Conservation (phyloP, 2,113 vertebrate genomes). For the Cricetomys ansorgei region DNA sequence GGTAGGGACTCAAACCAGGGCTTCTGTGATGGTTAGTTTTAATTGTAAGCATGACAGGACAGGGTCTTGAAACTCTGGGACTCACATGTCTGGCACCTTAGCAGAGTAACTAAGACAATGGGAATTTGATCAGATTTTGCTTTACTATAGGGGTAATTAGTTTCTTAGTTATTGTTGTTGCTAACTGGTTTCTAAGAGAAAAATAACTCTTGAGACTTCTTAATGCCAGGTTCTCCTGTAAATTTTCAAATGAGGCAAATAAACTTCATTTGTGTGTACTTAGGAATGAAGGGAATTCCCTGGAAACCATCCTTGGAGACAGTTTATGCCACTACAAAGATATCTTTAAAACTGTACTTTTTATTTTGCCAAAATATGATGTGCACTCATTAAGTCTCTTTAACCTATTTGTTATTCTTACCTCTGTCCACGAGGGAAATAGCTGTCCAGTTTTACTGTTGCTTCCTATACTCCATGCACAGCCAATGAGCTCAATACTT, state of each 20-base stretch:
- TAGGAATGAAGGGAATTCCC: neutral
- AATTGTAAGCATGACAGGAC: neutral
- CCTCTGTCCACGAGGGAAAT: neutral
- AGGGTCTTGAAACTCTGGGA: neutral
- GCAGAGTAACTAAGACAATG: neutral
- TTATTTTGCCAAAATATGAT: constrained; percentile 24
- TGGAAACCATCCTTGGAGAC: neutral
- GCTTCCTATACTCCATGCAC: neutral
- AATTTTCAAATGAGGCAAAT: neutral
- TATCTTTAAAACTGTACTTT: neutral
- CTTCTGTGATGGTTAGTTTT: neutral
- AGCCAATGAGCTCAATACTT: neutral
- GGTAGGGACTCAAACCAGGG: too few relatives aligned
- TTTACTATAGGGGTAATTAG: neutral
- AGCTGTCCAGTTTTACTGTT: neutral
- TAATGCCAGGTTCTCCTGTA: neutral
- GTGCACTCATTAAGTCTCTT: neutral
- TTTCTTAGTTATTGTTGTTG: neutral
- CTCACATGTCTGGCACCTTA: neutral
- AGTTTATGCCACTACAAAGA: neutral
- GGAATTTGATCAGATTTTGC: neutral
- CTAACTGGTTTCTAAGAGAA: neutral
- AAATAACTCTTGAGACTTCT: neutral
- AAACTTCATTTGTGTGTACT: neutral
- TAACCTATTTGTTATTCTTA: neutral